Percentiles rank a stretch among this genome's conserved stretches.
Conservation (phyloP, 2,113 vertebrate genomes). For the Scomber japonicus region DNA sequence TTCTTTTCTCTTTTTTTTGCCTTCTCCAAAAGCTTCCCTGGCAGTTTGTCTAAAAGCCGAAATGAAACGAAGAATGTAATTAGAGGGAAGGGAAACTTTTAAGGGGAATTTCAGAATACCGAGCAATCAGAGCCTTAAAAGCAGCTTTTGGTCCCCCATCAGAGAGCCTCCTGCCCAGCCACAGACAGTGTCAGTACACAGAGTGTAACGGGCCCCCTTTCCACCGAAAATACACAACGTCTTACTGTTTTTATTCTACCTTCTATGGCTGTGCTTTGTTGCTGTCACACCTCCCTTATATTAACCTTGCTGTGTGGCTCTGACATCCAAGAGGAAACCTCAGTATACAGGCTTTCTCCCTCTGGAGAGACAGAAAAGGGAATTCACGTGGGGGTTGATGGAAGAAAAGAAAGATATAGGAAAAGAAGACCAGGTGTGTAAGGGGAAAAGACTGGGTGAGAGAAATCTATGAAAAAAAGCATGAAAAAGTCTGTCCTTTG, state of each 20-base stretch:
- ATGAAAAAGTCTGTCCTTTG: constrained; percentile 71
- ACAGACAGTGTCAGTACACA: constrained; percentile 64
- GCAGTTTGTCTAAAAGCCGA: constrained; percentile 79
- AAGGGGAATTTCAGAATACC: constrained; percentile 79
- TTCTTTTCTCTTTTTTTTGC: constrained; percentile 39
- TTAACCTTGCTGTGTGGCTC: constrained; percentile 60
- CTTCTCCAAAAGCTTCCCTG: constrained; percentile 78
- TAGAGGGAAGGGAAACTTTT: constrained; percentile 81
- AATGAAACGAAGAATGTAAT: constrained; percentile 83
- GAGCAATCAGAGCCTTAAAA: constrained; percentile 79
- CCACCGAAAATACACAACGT: constrained; percentile 48
- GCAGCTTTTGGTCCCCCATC: constrained; percentile 69
- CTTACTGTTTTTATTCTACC: constrained; percentile 60
- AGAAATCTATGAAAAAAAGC: constrained; percentile 59
- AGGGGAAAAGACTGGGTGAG: constrained; percentile 34
- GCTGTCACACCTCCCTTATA: constrained; percentile 70
- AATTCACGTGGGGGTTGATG: constrained; percentile 35
- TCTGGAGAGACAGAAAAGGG: constrained; percentile 45
- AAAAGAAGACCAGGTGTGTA: constrained; percentile 68
- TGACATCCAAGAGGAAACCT: constrained; percentile 62
- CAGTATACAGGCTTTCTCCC: constrained; percentile 54
- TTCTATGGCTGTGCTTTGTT: constrained; percentile 58
- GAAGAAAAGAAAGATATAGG: constrained; percentile 42
- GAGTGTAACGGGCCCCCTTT: constrained; percentile 50
- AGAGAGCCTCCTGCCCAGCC: constrained; percentile 70